phyloP scores from a whole-genome alignment of 2,888 invertebrate genomes.

The Mythimna pallens region DNA sequence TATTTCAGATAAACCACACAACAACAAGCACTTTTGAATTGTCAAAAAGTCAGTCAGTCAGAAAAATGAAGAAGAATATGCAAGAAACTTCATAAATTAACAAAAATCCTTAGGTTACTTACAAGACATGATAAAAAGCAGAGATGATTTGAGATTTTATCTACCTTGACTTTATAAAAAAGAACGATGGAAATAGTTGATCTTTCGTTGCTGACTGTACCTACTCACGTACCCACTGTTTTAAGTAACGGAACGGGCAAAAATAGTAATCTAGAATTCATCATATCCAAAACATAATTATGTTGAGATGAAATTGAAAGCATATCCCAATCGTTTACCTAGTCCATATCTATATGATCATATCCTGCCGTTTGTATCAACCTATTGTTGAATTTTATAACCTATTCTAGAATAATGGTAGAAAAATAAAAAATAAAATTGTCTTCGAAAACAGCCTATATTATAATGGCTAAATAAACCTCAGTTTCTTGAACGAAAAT shows the following conservation, averaged over 20 bases:
- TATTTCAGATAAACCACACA: no score
- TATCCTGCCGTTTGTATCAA: constrained; percentile 63
- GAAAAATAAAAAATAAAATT: constrained; percentile 22
- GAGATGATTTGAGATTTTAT: no score
- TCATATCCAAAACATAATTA: constrained; percentile 43
- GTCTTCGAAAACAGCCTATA: constrained; percentile 47
- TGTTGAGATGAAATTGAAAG: constrained; percentile 29
- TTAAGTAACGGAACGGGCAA: background rate
- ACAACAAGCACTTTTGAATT: no score
- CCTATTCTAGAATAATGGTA: constrained; percentile 33
- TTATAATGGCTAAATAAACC: constrained; percentile 27
- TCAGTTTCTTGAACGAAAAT: background rate
- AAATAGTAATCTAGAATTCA: constrained; percentile 20
- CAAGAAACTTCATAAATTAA: background rate
- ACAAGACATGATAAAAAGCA: background rate
- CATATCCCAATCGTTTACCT: constrained; percentile 48
- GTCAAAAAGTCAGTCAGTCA: no score
- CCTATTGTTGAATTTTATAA: constrained; percentile 60
- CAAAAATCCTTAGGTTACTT: background rate
- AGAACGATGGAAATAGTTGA: background rate
- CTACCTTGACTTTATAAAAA: background rate
- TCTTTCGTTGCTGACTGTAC: constrained; percentile 3
- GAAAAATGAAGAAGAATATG: no score
- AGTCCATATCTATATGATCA: constrained; percentile 53
- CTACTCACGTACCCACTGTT: background rate